Evolutionary conservation across 2,797 vertebrate genomes (phyloP).

Genomic region (Pterois miles): DNA sequence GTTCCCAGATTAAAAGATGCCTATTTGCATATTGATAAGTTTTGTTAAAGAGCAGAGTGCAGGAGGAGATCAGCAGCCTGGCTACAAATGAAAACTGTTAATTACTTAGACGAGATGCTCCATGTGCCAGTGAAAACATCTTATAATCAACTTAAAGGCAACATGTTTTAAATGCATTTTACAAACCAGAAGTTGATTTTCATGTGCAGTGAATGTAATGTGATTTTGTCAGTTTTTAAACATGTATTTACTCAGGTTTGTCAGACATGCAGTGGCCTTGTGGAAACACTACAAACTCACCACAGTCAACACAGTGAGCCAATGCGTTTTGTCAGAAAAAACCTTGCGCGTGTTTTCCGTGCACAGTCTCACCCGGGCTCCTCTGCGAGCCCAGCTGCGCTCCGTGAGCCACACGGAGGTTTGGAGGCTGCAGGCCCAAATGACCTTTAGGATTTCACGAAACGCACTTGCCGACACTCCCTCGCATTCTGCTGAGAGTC

Average conservation of each 20-base stretch:
- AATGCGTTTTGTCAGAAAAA: slow-evolving; percentile 18
- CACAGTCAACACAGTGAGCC: slow-evolving; percentile 16
- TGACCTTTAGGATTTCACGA: slow-evolving; percentile 70
- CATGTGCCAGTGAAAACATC: neutral
- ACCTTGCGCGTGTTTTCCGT: slow-evolving; percentile 21
- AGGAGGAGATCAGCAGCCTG: neutral
- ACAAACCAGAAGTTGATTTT: neutral
- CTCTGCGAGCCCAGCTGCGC: neutral
- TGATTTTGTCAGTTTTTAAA: too few species aligned
- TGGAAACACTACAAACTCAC: slow-evolving; percentile 33
- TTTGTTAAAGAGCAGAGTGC: slow-evolving; percentile 25
- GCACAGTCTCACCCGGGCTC: slow-evolving; percentile 19
- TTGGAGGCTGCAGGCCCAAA: slow-evolving; percentile 55
- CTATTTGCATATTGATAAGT: slow-evolving; percentile 26
- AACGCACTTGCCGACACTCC: slow-evolving; percentile 82
- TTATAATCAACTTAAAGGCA: too few species aligned
- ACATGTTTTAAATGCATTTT: neutral
- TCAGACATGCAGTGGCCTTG: slow-evolving; percentile 10
- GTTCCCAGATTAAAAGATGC: neutral
- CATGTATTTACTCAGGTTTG: neutral
- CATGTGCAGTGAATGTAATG: neutral
- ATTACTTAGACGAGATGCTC: neutral
- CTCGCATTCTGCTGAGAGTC: slow-evolving; percentile 86
- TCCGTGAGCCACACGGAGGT: slow-evolving; percentile 9
- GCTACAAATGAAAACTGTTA: neutral